These are phyloP conservation scores for Camptogramma bilineatum DNA, from an alignment of 2,888 invertebrate genomes.

Conservation along the genomic window DNA sequence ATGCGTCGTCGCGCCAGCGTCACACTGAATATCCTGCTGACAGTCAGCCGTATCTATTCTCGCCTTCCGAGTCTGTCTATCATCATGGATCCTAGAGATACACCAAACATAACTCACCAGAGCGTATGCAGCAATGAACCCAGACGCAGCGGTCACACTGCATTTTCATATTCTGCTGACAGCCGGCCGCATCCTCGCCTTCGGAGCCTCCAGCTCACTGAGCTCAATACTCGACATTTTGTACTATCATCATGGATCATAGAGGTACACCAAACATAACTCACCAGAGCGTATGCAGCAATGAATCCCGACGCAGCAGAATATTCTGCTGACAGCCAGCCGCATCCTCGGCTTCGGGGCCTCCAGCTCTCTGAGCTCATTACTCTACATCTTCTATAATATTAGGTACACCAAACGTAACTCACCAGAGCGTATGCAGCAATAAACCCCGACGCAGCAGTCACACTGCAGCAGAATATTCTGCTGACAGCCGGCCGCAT, in stretches of 20 bases:
- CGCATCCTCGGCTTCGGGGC: constrained; percentile 72
- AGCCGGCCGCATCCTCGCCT: constrained; percentile 77
- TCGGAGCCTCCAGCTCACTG: constrained; percentile 67
- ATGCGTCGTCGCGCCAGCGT: no score
- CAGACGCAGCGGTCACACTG: constrained; percentile 79
- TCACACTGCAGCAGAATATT: constrained; percentile 82
- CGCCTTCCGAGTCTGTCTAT: constrained; percentile 61
- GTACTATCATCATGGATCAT: no score
- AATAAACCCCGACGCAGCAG: constrained; percentile 80
- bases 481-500: constrained; percentile 80
- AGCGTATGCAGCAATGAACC: constrained; percentile 82
- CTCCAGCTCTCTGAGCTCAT: constrained; percentile 71
- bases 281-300: constrained; percentile 82
- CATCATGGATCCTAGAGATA: no score
- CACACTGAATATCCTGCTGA: constrained; percentile 80
- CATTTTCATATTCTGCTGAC: constrained; percentile 81
- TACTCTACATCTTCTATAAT: constrained; percentile 66
- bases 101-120: constrained; percentile 64
- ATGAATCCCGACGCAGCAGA: constrained; percentile 82
- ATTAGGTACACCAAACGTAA: no score
- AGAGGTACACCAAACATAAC: constrained; percentile 41
- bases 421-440: constrained; percentile 82
- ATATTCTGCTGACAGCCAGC: constrained; percentile 77
- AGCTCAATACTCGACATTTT: constrained; percentile 76
- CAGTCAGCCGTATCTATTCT: constrained; percentile 80